Evolutionary conservation across 2,797 vertebrate species (phyloP).

Genomic region (Semotilus atromaculatus): DNA sequence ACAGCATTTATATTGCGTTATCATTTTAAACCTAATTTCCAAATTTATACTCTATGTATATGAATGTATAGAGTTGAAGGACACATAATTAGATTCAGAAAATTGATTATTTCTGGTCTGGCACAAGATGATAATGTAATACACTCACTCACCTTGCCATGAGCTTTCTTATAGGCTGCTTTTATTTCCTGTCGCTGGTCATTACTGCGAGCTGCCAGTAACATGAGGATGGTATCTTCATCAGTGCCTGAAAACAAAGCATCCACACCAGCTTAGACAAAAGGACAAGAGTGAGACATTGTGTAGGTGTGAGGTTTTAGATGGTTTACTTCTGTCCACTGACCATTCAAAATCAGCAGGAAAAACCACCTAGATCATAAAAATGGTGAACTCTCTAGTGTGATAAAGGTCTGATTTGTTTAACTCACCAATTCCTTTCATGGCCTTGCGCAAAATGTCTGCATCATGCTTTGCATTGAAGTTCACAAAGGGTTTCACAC

Average conservation of each 20-base stretch:
- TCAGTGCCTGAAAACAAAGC: slow-evolving; percentile 85
- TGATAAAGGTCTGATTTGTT: not conserved
- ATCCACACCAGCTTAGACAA: not conserved
- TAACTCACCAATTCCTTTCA: slow-evolving; percentile 93
- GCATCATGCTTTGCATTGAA: slow-evolving; percentile 92
- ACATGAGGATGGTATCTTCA: slow-evolving; percentile 87
- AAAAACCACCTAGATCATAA: not conserved
- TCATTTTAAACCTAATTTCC: not conserved
- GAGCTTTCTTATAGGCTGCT: slow-evolving; percentile 86
- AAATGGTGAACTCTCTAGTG: not conserved
- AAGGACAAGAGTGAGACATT: not conserved
- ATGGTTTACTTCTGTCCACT: not conserved
- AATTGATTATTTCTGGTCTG: not conserved
- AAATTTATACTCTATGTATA: not conserved
- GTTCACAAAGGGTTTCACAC: slow-evolving; percentile 82
- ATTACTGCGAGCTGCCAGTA: slow-evolving; percentile 86
- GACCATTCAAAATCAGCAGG: not conserved
- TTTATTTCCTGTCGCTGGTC: slow-evolving; percentile 91
- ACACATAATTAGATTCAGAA: not conserved
- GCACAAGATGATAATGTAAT: slow-evolving; percentile 1
- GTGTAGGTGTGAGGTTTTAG: not conserved
- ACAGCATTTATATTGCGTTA: not conserved
- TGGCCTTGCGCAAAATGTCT: slow-evolving; percentile 89
- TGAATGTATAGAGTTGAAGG: not conserved
- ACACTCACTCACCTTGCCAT: slow-evolving; percentile 85